These are phyloP conservation scores for Eupeodes luniger DNA, from an alignment of 2,888 invertebrate species.

Conservation along the genomic window DNA sequence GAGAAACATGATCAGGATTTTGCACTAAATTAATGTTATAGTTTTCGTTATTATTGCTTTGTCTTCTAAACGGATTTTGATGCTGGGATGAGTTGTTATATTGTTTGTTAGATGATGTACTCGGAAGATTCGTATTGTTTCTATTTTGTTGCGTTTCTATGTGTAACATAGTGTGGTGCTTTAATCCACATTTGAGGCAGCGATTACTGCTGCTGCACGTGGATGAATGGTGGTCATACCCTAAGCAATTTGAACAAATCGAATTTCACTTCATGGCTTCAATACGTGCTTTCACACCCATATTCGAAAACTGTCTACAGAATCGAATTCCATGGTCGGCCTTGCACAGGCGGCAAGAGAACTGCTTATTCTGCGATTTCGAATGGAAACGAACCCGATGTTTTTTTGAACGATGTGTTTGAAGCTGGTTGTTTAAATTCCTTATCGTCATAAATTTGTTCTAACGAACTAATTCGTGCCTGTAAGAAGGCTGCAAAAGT, in stretches of 20 bases:
- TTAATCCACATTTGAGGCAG: too few species aligned
- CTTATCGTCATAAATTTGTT: slow-evolving; percentile 11
- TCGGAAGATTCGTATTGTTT: not conserved
- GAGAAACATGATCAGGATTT: not conserved
- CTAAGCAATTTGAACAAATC: not conserved
- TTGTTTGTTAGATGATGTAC: not conserved
- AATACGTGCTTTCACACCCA: slow-evolving; percentile 5
- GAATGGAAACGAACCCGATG: not conserved
- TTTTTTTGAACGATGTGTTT: not conserved
- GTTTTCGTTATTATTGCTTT: slow-evolving; percentile 1
- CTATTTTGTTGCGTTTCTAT: slow-evolving; percentile 5
- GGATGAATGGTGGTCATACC: too few species aligned
- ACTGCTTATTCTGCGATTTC: slow-evolving; percentile 9
- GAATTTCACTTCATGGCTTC: slow-evolving; percentile 1
- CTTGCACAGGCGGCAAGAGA: slow-evolving; percentile 3
- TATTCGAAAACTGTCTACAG: slow-evolving; percentile 20
- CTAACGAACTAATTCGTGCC: slow-evolving; percentile 36
- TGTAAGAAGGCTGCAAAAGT: slow-evolving; percentile 29
- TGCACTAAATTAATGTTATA: slow-evolving; percentile 8
- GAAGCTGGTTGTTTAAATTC: not conserved
- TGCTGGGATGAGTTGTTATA: not conserved
- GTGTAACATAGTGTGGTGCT: not conserved
- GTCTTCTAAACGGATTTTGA: slow-evolving; percentile 8
- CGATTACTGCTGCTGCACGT: too few species aligned
- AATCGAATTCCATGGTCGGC: slow-evolving; percentile 14